A percentile compares a stretch with the other conserved stretches of the same genome.
Conservation (phyloP, 2,888 invertebrate species). For the Pseudoips prasinana region DNA sequence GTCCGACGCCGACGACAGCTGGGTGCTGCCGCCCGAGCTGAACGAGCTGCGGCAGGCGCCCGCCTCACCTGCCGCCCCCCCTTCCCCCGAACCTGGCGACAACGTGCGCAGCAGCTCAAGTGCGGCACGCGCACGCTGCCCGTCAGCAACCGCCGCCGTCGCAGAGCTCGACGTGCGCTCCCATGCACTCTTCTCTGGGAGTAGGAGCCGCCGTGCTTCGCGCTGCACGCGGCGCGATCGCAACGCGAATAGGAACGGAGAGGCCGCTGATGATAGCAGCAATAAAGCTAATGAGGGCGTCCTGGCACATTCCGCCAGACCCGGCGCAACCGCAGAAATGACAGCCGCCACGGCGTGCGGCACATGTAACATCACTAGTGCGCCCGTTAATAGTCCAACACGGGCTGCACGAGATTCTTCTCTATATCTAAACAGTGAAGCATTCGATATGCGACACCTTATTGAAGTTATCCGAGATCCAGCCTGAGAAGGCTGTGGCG, state of each 20-base stretch:
- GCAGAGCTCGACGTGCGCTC: slow-evolving; percentile 79
- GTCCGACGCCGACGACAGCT: slow-evolving; percentile 83
- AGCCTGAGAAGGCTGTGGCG: slow-evolving; percentile 69
- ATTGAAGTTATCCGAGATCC: slow-evolving; percentile 87
- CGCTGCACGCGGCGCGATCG: slow-evolving; percentile 85
- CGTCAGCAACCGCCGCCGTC: slow-evolving; percentile 80
- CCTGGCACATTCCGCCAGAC: slow-evolving; percentile 70
- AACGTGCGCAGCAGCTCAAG: slow-evolving; percentile 67
- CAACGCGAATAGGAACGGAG: slow-evolving; percentile 90
- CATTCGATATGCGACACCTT: slow-evolving; percentile 91
- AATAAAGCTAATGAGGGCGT: slow-evolving; percentile 79
- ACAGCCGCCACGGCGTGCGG: slow-evolving; percentile 80
- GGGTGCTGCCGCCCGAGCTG: slow-evolving; percentile 84
- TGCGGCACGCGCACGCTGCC: slow-evolving; percentile 70
- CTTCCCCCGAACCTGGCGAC: slow-evolving; percentile 66
- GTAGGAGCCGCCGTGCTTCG: slow-evolving; percentile 64
- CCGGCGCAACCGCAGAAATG: slow-evolving; percentile 71
- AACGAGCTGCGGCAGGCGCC: slow-evolving; percentile 83
- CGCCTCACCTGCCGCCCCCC: slow-evolving; percentile 57
- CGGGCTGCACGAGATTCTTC: slow-evolving; percentile 95
- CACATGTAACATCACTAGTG: slow-evolving; percentile 88
- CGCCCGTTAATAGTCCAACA: slow-evolving; percentile 84
- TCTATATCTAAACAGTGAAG: slow-evolving; percentile 90
- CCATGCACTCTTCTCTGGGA: slow-evolving; percentile 74
- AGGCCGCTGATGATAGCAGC: slow-evolving; percentile 84